Conservation (phyloP, 2,888 invertebrate species). For the Congeria kusceri region DNA sequence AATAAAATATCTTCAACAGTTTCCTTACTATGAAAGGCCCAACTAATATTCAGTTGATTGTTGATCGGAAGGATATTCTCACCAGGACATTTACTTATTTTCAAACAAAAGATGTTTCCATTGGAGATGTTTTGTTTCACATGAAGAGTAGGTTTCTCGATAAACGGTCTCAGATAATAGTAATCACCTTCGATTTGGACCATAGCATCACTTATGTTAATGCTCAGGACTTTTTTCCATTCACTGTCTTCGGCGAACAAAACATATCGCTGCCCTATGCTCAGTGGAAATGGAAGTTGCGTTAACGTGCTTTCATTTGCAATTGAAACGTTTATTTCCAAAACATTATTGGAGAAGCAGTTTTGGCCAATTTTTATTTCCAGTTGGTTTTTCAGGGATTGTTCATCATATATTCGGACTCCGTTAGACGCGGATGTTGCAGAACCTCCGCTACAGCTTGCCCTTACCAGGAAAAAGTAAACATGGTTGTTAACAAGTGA, state of each 20-base stretch:
- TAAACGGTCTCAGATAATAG: too few species aligned
- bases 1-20: too few species aligned
- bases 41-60: too few species aligned
- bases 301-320: not conserved
- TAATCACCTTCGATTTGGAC: too few species aligned
- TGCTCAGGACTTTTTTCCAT: not conserved
- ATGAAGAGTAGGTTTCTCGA: too few species aligned
- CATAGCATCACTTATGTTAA: too few species aligned
- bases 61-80: too few species aligned
- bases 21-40: too few species aligned
- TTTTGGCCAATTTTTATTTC: not conserved
- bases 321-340: not conserved
- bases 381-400: not conserved
- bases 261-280: not conserved
- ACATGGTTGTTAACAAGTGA: not conserved
- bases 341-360: not conserved
- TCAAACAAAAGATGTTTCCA: too few species aligned
- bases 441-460: conserved; percentile 41
- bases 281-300: not conserved
- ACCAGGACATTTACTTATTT: too few species aligned
- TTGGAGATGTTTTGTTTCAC: too few species aligned
- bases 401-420: conserved; percentile 18
- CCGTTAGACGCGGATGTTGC: conserved; percentile 46
- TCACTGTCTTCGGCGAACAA: not conserved
- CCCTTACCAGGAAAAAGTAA: conserved; percentile 29